These are phyloP conservation scores for Pipistrellus pipistrellus DNA, from an alignment of 2,797 vertebrate species.

Conservation along the genomic window DNA sequence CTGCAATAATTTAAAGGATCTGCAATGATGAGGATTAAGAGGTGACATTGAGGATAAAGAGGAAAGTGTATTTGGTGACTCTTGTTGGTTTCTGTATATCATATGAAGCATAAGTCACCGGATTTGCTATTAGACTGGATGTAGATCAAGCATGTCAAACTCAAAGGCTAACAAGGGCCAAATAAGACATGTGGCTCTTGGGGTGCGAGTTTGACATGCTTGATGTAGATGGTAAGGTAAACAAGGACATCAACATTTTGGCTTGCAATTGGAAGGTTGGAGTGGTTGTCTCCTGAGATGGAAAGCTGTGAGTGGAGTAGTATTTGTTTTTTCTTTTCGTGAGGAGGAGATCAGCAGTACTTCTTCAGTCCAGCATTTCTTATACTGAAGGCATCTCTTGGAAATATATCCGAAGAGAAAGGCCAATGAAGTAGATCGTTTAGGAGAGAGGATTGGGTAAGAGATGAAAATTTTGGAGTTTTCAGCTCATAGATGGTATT, in stretches of 20 bases:
- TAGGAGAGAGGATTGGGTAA: background rate
- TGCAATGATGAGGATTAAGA: background rate
- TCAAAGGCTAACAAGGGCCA: no score
- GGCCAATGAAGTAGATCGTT: background rate
- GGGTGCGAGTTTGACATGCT: no score
- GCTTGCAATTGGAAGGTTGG: background rate
- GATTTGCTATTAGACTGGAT: background rate
- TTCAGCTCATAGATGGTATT: background rate
- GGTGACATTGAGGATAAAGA: background rate
- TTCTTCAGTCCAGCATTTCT: background rate
- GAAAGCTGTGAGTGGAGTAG: background rate
- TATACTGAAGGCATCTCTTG: background rate
- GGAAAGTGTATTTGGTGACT: background rate
- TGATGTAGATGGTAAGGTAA: background rate
- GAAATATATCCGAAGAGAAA: background rate
- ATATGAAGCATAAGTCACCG: background rate
- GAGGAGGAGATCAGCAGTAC: background rate
- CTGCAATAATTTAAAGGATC: background rate
- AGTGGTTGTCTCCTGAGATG: background rate
- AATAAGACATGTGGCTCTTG: rapidly evolving
- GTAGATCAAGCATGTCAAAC: background rate
- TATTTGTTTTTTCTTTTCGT: background rate
- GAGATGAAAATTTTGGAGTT: background rate
- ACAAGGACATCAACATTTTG: background rate
- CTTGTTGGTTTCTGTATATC: background rate